Percentiles rank a stretch among this genome's conserved stretches.
phyloP scores from a whole-genome alignment of 1,140 invertebrate genomes.

The Bombus ignitus region DNA sequence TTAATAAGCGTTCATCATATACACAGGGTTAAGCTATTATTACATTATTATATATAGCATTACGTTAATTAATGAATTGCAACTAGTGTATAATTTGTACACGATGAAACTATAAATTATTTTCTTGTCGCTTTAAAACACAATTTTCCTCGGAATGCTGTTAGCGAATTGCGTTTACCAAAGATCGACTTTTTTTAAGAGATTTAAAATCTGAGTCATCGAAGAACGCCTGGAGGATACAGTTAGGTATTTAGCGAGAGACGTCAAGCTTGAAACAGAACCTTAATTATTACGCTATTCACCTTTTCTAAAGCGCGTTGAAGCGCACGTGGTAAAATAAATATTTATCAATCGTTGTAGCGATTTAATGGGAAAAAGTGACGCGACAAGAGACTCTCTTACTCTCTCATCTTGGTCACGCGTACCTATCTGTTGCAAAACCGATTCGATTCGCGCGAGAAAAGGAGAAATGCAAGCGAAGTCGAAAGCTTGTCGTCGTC shows the following conservation, averaged over 20 bases:
- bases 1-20: neutral
- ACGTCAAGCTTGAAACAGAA: constrained; percentile 1
- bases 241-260: constrained; percentile 7
- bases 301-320: neutral
- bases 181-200: neutral
- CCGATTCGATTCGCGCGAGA: neutral
- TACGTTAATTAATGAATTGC: neutral
- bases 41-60: neutral
- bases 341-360: constrained; percentile 61
- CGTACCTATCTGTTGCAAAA: neutral
- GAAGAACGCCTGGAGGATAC: neutral
- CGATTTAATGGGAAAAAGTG: constrained; percentile 56
- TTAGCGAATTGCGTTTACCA: neutral
- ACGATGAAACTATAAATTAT: neutral
- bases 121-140: neutral
- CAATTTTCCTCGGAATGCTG: no score
- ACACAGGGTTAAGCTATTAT: neutral
- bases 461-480: constrained; percentile 21
- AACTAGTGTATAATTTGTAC: neutral
- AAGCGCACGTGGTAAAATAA: constrained; percentile 31
- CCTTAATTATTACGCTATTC: constrained; percentile 19
- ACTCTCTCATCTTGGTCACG: neutral
- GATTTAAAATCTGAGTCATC: neutral
- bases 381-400: constrained; percentile 31
- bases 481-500: neutral